Base-by-base conservation (phyloP, 2,113 vertebrate species). In the Buteo buteo region DNA sequence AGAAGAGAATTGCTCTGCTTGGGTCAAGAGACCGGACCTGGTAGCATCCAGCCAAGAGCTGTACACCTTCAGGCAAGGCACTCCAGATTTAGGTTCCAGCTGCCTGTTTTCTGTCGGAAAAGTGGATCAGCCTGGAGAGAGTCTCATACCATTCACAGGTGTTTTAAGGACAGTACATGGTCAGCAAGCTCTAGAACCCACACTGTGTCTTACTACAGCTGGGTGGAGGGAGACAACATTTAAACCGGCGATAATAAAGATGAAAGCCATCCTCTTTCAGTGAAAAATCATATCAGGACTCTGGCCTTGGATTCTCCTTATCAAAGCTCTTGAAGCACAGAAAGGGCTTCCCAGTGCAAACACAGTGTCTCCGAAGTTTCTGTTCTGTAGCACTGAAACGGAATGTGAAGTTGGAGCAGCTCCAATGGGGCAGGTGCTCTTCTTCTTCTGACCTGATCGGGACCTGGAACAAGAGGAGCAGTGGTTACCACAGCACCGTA, bases 341-440 rank as follows among this genome's bases (percentile, higher is more conserved):
- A 32, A 42, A 54, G 11, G 28, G 25, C 21, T 78, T 78, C 32
- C 32, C 20, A 21, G 32, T 5, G 32, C 45, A 32, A 61, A 44
- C 5, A 8, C 2, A 2, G 21, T 20, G 13, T 25, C 64, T 70
- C 31, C 1, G 0, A 70, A 11, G 10, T 17, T 69, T 25, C 44
- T 32, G 3, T 52, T 31, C 45, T 22, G 55, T 16, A 50, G 73
- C 26, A 9, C 32, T 79, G 44, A 12, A 52, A 32, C 19, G 14
- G 36, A 78, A 44, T 21, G 25, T 34, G 20, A 20, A 44, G 26
- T 3, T 20, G 16, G 16, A 62, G 55, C 38, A 28, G 47, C 26
- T 70, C 34, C 65, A 45, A 5, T 4, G 12, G 14, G 14, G 15
- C 38, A 50, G 16, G 16, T 4, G 16, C 32, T 36, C 10, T 31